These are phyloP conservation scores for Paraplagusia blochii DNA, from an alignment of 2,113 vertebrate species.

Conservation along the genomic window DNA sequence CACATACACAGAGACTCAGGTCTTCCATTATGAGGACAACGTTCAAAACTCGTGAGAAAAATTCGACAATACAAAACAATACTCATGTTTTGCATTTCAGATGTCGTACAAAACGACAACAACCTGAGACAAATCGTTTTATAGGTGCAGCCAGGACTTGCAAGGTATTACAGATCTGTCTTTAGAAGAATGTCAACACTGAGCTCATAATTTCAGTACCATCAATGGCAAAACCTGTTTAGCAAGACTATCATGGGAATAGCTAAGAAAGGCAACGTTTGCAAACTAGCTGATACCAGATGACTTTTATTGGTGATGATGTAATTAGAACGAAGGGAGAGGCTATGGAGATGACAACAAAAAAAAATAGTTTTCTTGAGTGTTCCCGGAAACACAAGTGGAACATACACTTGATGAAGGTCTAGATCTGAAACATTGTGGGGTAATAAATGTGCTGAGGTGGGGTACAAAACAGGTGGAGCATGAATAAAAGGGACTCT, in stretches of 20 bases:
- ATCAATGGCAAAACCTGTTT: slow-evolving; percentile 11
- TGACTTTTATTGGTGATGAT: background rate
- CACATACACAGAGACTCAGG: slow-evolving; percentile 12
- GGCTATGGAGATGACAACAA: background rate
- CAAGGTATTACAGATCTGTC: background rate
- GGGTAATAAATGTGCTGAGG: too few species aligned
- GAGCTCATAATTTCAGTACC: background rate
- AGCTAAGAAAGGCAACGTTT: background rate
- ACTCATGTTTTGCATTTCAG: too few species aligned
- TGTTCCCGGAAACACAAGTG: too few species aligned
- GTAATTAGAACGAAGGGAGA: background rate
- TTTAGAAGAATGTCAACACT: background rate
- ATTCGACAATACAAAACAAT: too few species aligned
- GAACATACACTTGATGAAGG: too few species aligned
- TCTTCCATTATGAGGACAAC: slow-evolving; percentile 17
- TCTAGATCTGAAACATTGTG: too few species aligned
- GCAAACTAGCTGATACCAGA: background rate
- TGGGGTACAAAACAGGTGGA: background rate
- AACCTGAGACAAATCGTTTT: background rate
- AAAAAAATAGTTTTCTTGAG: background rate
- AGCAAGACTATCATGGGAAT: background rate
- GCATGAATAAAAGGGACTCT: background rate
- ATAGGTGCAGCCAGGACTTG: background rate
- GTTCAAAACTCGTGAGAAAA: slow-evolving; percentile 36
- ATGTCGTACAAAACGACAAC: background rate